Base-by-base conservation (phyloP, 2,888 invertebrate species). In the Caenorhabditis drosophilae region DNA sequence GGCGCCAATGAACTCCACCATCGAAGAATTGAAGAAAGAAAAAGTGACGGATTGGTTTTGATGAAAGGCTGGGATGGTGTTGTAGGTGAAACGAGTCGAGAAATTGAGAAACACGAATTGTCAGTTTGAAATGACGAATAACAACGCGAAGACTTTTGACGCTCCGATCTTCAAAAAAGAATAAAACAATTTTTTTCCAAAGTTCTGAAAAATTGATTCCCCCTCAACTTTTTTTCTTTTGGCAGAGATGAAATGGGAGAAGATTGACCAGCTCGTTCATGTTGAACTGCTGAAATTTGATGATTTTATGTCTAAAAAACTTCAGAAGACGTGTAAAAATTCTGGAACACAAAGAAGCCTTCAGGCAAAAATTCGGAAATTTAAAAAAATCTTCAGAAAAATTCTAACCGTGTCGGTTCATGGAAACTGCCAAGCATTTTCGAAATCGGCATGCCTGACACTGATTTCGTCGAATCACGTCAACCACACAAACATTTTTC, bases 371-470 rank as follows among this genome's bases (percentile, higher is more conserved):
- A 16, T 35, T 46, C 38, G 18, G 20, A 36, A 25, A n/a, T 42
- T 44, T 45, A 36, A 16, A 16, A 12, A 36, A n/a, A n/a, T 36
- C 15, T 46, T 20, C 11, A 25, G 16, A 27, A 31, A 16, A 46
- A 46, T 16, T 20, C 46, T 23, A 23, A 35, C 48, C 72, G 22
- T 75, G 75, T n/a, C 67, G 47, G 45, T 75, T 75, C 75, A 75
- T 75, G 2, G 70, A 67, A 22, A 69, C 60, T 9, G 44, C 31
- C 6, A 72, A 25, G 51, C 72, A 72, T 36, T 72, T 72, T n/a
- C 53, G 50, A 85, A 94, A 93, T 44, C 94, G 88, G 84, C 95
- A 94, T 0, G 93, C 91, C 84, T 94, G 94, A 83, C 95, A 95
- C 85, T 94, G 94, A 86, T 95, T 95, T 48, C 94, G 86, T 48